A percentile compares a stretch with the other conserved stretches of the same genome.
These are phyloP conservation scores for Pomatorhinus ruficollis DNA, from an alignment of 2,113 vertebrate species.

Conservation along the genomic window DNA sequence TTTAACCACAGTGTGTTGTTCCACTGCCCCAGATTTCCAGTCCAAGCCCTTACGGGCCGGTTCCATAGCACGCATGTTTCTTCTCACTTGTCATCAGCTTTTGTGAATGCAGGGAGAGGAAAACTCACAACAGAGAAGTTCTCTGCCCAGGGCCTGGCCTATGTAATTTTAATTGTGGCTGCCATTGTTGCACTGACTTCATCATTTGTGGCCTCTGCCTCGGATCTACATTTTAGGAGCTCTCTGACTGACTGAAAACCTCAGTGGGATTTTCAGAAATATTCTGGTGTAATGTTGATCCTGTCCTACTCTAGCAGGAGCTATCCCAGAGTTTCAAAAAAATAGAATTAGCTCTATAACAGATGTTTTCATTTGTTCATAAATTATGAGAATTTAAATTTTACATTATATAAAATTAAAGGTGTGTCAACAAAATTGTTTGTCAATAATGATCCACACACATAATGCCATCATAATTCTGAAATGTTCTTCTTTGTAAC, in stretches of 20 bases:
- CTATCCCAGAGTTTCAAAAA: neutral
- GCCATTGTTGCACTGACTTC: neutral
- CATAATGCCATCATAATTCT: neutral
- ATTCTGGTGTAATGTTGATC: neutral
- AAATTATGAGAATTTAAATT: neutral
- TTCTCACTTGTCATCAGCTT: neutral
- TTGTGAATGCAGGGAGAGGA: neutral
- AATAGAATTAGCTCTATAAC: neutral
- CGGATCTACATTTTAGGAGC: neutral
- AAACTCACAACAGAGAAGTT: neutral
- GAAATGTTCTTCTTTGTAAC: neutral
- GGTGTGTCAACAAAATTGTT: neutral
- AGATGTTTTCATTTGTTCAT: neutral
- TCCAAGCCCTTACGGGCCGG: rapidly evolving
- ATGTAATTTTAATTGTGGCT: neutral
- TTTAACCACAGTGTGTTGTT: neutral
- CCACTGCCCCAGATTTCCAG: neutral
- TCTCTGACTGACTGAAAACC: neutral
- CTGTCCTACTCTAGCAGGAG: neutral
- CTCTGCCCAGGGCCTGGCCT: neutral
- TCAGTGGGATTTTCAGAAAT: neutral
- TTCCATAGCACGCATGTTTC: rapidly evolving
- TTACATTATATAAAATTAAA: neutral
- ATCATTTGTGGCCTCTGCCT: neutral
- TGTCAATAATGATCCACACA: neutral